phyloP scores from a whole-genome alignment of 2,888 invertebrate species.

The Lasioglossum marginatum region DNA sequence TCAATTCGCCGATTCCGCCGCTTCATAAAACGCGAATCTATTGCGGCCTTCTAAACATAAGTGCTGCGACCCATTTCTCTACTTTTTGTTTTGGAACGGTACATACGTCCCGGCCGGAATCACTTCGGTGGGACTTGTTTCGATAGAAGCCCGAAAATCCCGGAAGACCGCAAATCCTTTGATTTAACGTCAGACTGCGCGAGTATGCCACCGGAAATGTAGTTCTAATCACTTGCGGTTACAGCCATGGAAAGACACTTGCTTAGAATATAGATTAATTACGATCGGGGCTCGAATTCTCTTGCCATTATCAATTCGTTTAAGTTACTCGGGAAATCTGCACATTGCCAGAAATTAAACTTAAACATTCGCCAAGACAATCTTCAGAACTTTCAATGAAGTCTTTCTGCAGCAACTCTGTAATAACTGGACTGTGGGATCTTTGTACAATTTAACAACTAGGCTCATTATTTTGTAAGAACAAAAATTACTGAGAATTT shows the following conservation, averaged over 20 bases:
- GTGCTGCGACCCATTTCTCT: slow-evolving; percentile 47
- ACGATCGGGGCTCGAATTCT: slow-evolving; percentile 19
- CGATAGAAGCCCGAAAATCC: slow-evolving; percentile 25
- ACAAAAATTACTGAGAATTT: not conserved
- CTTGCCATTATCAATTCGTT: not conserved
- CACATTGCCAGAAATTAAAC: not conserved
- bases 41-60: slow-evolving; percentile 33
- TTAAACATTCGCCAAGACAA: not conserved
- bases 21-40: slow-evolving; percentile 41
- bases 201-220: slow-evolving; percentile 37
- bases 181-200: slow-evolving; percentile 35
- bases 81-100: slow-evolving; percentile 5
- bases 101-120: not conserved
- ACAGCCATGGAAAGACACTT: slow-evolving; percentile 16
- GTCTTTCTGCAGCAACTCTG: not conserved
- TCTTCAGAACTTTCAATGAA: not conserved
- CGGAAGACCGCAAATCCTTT: slow-evolving; percentile 56
- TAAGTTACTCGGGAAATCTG: not conserved
- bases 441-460: not conserved
- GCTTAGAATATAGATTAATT: slow-evolving; percentile 27
- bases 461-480: not conserved
- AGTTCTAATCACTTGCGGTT: slow-evolving; percentile 54
- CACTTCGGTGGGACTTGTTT: slow-evolving; percentile 27
- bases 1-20: slow-evolving; percentile 6
- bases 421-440: not conserved